phyloP scores from a whole-genome alignment of 2,113 vertebrate species.

The Panthera tigris region DNA sequence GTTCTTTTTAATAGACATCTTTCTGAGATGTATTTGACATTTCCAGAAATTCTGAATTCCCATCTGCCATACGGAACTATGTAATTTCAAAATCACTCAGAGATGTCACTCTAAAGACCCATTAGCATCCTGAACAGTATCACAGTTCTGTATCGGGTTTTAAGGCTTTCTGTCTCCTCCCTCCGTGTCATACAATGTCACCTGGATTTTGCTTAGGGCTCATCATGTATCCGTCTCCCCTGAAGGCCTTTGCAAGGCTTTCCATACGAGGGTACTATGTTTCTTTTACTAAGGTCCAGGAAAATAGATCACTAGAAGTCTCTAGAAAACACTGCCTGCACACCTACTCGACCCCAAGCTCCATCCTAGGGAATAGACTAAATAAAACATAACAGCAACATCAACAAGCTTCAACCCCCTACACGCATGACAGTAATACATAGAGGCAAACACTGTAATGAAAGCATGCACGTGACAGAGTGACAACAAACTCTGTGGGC shows the following conservation, averaged over 20 bases:
- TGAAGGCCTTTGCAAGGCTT: background rate
- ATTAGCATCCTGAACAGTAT: background rate
- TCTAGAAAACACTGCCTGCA: background rate
- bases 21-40: constrained; percentile 67
- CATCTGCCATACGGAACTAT: constrained; percentile 51
- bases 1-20: constrained; percentile 58
- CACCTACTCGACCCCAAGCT: background rate
- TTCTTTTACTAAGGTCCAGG: background rate
- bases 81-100: constrained; percentile 56
- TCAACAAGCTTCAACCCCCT: background rate
- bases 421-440: background rate
- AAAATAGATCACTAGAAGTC: background rate
- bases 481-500: background rate
- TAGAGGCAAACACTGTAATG: background rate
- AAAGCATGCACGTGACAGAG: background rate
- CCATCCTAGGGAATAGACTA: background rate
- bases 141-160: background rate
- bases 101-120: constrained; percentile 40
- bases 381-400: background rate
- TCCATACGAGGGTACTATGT: background rate
- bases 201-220: background rate
- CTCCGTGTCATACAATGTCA: background rate
- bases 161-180: background rate
- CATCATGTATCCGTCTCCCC: background rate
- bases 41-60: constrained; percentile 69